Conservation (phyloP, 2,797 vertebrate genomes). For the Megalops cyprinoides region DNA sequence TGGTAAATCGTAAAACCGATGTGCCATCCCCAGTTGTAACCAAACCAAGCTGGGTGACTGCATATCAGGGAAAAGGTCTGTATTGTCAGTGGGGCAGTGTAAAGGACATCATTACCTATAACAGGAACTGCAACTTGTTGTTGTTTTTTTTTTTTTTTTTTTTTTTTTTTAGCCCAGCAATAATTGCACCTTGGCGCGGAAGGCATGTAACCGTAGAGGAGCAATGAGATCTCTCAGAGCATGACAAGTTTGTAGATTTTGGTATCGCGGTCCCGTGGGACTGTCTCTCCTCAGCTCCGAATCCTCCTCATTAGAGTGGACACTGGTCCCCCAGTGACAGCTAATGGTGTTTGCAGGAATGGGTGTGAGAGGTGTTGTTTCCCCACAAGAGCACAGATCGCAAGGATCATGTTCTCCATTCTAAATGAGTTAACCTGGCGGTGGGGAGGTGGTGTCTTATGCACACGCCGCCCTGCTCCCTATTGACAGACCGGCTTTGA, state of each 20-base stretch:
- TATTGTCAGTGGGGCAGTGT: no score
- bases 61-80: no score
- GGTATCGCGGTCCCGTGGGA: no score
- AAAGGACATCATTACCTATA: not conserved
- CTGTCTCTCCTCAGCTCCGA: no score
- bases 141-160: not conserved
- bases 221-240: not conserved
- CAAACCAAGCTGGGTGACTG: no score
- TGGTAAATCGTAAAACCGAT: no score
- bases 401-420: conserved; percentile 46
- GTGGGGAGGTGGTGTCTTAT: not conserved
- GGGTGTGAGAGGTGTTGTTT: conserved; percentile 37
- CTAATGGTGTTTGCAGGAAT: conserved; percentile 45
- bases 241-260: not conserved
- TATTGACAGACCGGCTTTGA: not conserved
- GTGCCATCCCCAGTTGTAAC: no score
- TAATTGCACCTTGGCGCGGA: not conserved
- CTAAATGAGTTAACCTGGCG: conserved; percentile 24
- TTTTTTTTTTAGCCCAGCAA: not conserved
- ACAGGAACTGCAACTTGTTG: not conserved
- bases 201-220: not conserved
- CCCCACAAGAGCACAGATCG: conserved; percentile 34
- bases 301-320: no score
- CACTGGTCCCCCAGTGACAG: not conserved
- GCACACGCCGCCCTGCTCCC: not conserved